phyloP scores from a whole-genome alignment of 2,888 invertebrate genomes.

The Melanargia galathea region DNA sequence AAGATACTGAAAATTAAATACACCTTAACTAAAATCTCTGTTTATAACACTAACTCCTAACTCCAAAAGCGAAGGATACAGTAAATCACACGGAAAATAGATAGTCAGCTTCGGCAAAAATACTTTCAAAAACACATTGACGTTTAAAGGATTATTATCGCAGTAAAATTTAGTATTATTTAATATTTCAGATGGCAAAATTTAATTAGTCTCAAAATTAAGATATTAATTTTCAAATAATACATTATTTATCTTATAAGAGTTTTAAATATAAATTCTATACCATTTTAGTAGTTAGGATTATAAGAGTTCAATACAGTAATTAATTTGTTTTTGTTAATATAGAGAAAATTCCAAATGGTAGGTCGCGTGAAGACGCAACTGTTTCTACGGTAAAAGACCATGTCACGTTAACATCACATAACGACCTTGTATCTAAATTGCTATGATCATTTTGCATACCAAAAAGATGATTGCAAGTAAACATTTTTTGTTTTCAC shows the following conservation, averaged over 20 bases:
- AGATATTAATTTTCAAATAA: slow-evolving; percentile 10
- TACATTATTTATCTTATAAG: neutral
- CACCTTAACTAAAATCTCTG: neutral
- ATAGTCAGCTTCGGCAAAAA: neutral
- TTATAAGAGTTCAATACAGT: slow-evolving; percentile 16
- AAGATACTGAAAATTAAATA: neutral
- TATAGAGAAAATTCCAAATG: slow-evolving; percentile 22
- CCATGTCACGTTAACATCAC: slow-evolving; percentile 26
- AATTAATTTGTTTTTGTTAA: slow-evolving; percentile 26
- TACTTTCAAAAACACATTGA: slow-evolving; percentile 8
- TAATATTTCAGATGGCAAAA: neutral
- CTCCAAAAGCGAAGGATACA: slow-evolving; percentile 14
- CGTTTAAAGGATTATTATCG: neutral
- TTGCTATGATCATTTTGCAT: neutral
- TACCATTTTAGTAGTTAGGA: slow-evolving; percentile 33
- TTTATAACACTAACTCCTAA: neutral
- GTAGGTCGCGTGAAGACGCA: slow-evolving; percentile 23
- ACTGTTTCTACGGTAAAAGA: slow-evolving; percentile 11
- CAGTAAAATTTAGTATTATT: slow-evolving; percentile 2
- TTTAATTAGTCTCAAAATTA: slow-evolving; percentile 19
- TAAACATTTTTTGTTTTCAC: neutral
- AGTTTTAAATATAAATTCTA: slow-evolving; percentile 10
- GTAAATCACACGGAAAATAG: slow-evolving; percentile 14
- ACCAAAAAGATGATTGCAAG: no score
- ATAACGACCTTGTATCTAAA: neutral